These are phyloP conservation scores for Hormaphis cornu DNA, from an alignment of 1,140 invertebrate genomes.

Conservation along the genomic window DNA sequence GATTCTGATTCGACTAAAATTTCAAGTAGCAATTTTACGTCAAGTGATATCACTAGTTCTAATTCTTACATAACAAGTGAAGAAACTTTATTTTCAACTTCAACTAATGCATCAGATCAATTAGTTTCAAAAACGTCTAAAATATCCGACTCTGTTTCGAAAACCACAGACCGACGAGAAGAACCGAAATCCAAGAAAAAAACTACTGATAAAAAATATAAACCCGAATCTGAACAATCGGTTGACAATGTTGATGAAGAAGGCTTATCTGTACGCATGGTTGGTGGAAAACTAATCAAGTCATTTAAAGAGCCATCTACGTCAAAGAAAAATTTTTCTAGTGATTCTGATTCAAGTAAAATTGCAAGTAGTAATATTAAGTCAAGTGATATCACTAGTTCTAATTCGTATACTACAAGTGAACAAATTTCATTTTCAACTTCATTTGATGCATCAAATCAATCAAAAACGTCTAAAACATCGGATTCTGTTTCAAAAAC, in stretches of 20 bases:
- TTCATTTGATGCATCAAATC: not conserved
- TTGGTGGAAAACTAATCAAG: constrained; percentile 34
- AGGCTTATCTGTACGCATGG: constrained; percentile 28
- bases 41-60: not conserved
- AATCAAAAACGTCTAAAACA: not conserved
- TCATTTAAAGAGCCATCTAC: constrained; percentile 12
- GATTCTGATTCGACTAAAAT: not conserved
- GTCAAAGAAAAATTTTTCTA: not conserved
- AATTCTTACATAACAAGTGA: too few relatives aligned
- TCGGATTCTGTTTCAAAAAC: not conserved
- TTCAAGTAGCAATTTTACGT: not conserved
- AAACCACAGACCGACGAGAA: not conserved
- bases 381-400: not conserved
- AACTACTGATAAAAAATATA: not conserved
- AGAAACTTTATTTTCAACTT: not conserved
- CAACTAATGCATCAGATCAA: not conserved
- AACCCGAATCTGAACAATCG: not conserved
- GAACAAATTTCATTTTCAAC: not conserved
- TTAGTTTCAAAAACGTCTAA: not conserved
- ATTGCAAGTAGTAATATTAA: not conserved
- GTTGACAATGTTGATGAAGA: not conserved
- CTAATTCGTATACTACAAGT: not conserved
- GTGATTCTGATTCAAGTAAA: not conserved
- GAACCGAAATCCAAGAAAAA: not conserved
- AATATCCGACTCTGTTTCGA: not conserved